Evolutionary conservation across 2,113 vertebrate species (phyloP).

Genomic region (Verasper variegatus): DNA sequence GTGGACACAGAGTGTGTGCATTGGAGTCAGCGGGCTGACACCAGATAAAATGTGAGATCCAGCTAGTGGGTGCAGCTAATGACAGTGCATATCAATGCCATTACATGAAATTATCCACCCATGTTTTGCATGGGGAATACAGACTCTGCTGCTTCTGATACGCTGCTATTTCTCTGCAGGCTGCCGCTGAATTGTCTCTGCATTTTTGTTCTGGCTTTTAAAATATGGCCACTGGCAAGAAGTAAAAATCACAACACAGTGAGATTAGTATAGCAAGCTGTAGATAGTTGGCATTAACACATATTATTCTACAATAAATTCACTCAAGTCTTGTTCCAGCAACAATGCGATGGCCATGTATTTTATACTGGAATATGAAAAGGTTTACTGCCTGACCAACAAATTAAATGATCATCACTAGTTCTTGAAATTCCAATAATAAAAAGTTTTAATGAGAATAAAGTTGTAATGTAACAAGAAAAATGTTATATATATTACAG

Average conservation of each 20-base stretch:
- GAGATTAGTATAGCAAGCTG: background rate
- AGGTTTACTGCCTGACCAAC: too few species aligned
- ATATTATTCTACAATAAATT: background rate
- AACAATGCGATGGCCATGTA: background rate
- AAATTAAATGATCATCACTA: too few species aligned
- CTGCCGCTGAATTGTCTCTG: background rate
- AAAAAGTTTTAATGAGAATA: too few species aligned
- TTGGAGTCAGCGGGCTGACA: constrained; percentile 26
- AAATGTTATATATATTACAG: too few species aligned
- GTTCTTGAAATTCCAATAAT: too few species aligned
- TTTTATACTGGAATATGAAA: background rate
- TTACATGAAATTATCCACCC: constrained; percentile 30
- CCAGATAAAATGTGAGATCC: constrained; percentile 25
- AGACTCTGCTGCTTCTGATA: background rate
- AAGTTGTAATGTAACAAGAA: too few species aligned
- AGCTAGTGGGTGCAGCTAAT: constrained; percentile 48
- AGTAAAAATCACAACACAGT: constrained; percentile 1
- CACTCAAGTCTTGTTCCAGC: background rate
- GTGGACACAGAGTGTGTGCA: constrained; percentile 56
- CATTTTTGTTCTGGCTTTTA: background rate
- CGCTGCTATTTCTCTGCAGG: background rate
- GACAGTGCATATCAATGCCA: constrained; percentile 6
- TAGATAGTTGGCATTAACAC: background rate
- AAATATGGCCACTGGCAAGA: background rate
- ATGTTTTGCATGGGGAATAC: constrained; percentile 13